Evolutionary conservation across 2,797 vertebrate genomes (phyloP).

Genomic region (Phoeniculus purpureus): DNA sequence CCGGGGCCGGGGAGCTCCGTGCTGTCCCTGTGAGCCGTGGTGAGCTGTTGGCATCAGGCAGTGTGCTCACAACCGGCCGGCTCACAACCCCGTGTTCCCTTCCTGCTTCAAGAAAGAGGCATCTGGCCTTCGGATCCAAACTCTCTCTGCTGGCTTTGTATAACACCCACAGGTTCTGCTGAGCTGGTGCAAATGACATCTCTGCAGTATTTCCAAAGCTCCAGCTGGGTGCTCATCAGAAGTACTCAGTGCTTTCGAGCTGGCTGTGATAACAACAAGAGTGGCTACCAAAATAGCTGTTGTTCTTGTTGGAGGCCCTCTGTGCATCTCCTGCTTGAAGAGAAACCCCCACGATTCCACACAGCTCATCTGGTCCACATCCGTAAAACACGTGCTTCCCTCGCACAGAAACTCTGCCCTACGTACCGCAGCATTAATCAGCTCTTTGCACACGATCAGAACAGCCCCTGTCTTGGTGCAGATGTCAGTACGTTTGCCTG

Average conservation of each 20-base stretch:
- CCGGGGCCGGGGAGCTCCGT: neutral
- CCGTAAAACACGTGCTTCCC: neutral
- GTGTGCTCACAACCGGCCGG: neutral
- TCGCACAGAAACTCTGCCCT: neutral
- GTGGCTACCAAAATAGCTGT: no score
- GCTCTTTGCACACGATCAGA: neutral
- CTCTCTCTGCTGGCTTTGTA: neutral
- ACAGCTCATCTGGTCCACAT: neutral
- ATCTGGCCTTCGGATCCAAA: neutral
- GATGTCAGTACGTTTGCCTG: neutral
- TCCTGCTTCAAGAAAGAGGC: neutral
- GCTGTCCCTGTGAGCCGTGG: rapidly evolving
- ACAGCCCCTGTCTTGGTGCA: neutral
- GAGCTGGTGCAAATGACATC: neutral
- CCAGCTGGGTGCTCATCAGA: neutral
- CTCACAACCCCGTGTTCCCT: neutral
- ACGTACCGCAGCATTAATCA: neutral
- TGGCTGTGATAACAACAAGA: neutral
- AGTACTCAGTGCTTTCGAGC: neutral
- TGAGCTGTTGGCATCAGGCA: neutral
- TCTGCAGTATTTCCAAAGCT: neutral
- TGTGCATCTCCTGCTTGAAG: neutral
- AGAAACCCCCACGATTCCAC: neutral
- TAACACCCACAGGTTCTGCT: rapidly evolving
- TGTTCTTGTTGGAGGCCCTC: neutral